Base-by-base conservation (phyloP, 2,113 vertebrate species). In the Mormoops blainvillei region DNA sequence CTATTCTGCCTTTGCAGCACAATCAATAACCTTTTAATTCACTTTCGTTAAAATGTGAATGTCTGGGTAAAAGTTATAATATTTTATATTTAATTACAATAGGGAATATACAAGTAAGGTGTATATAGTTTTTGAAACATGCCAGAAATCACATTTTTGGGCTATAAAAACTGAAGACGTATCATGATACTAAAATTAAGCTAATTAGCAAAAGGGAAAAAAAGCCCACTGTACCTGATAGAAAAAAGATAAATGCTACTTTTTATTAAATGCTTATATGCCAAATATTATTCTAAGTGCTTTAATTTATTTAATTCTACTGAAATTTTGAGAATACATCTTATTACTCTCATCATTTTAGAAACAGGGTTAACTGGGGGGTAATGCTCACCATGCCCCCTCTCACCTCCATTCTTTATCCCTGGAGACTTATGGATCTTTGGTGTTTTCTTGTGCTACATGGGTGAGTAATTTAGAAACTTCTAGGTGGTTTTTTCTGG, bases 241-340 rank as follows among this genome's bases (percentile, higher is more conserved):
- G 38, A 19, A 71, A 70, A 87, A 90, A 89, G 71, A 85, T 67
- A 94, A 96, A 58, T 84, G 83, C 83, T 85, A 77, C 74, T 83
- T 86, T 94, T 68, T 94, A 80, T 92, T 70, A 91, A 92, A 65
- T 94, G 54, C 36, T 92, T 89, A 74, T 74, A 33, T 92, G n/a
- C 65, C 73, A 95, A 80, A 22, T 16, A 92, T 95, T 81, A 93
- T 93, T 94, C 87, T 83, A 89, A 67, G 28, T 18, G 38, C n/a
- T 91, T 92, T 96, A 87, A 83, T 22, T 74, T 74, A 92, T 80
- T 93, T 73, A 68, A 87, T 65, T 52, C 41, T 61, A 77, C 18
- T 18, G 43, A n/a, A 94, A 81, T 48, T 43, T 83, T 48, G 31
- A 65, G 73, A 24, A 73, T 48, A 45, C 2, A 1, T 67, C 5